phyloP scores from a whole-genome alignment of 2,888 invertebrate species.

The Andrena haemorrhoa region DNA sequence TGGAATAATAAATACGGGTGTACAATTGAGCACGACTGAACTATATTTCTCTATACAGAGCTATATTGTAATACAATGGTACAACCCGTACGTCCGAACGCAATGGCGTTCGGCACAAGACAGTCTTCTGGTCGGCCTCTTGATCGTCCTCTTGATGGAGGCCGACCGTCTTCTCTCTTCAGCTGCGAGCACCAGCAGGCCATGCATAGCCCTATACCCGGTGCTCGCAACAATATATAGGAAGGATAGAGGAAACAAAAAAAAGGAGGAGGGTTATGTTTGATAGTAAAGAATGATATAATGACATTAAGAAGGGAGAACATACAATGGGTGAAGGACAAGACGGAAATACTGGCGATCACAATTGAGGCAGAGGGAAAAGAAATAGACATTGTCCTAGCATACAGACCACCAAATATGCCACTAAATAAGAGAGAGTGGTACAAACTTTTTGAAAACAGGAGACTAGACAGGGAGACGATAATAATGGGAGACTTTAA shows the following conservation, averaged over 20 bases:
- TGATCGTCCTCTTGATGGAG: too few species aligned
- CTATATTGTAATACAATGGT: too few species aligned
- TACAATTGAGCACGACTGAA: too few species aligned
- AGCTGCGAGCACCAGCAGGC: too few species aligned
- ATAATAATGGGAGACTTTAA: conserved; percentile 1
- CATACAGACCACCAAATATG: not conserved
- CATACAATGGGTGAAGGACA: not conserved
- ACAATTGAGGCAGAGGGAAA: not conserved
- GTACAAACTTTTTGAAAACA: not conserved
- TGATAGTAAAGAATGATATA: not conserved
- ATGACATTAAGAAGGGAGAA: not conserved
- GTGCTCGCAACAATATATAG: too few species aligned
- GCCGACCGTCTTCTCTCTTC: too few species aligned
- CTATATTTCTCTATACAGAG: too few species aligned
- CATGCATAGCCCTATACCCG: too few species aligned
- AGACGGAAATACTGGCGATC: not conserved
- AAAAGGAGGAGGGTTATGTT: not conserved
- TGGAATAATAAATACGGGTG: too few species aligned
- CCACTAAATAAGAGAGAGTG: not conserved
- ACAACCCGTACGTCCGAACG: too few species aligned
- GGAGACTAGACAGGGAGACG: not conserved
- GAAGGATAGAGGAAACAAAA: conserved; percentile 1
- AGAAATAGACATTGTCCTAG: not conserved
- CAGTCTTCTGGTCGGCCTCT: too few species aligned
- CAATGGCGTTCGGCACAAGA: too few species aligned